Percentiles rank a stretch among this genome's conserved stretches.
Evolutionary conservation across 1,140 invertebrate genomes (phyloP).

Genomic region (Pseudomyrmex concolor): DNA sequence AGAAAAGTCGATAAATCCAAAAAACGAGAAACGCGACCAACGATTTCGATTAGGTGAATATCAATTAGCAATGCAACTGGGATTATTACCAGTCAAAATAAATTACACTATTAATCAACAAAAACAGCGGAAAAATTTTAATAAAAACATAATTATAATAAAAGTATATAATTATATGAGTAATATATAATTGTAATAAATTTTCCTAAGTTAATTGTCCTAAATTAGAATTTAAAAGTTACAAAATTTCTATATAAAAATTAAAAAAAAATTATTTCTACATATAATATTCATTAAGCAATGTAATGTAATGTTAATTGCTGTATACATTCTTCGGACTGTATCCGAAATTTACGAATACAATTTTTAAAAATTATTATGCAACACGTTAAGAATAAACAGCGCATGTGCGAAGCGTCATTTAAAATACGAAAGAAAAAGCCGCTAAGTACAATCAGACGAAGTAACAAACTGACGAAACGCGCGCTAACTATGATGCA

Average conservation of each 20-base stretch:
- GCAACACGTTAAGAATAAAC: conserved; percentile 2
- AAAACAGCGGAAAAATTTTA: neutral
- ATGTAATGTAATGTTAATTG: too few relatives aligned
- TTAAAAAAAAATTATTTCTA: too few relatives aligned
- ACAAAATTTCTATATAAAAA: too few relatives aligned
- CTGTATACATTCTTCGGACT: neutral
- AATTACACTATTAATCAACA: neutral
- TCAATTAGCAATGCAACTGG: neutral
- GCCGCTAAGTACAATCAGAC: neutral
- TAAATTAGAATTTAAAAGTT: too few relatives aligned
- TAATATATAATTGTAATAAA: too few relatives aligned
- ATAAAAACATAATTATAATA: neutral
- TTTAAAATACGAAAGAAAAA: neutral
- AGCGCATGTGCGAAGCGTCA: neutral
- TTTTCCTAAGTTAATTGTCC: too few relatives aligned
- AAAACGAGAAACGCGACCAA: neutral
- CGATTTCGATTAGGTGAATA: neutral
- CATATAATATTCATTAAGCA: too few relatives aligned
- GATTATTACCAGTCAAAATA: conserved; percentile 7
- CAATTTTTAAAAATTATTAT: neutral
- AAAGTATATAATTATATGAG: too few relatives aligned
- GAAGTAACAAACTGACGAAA: neutral
- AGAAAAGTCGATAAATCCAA: neutral
- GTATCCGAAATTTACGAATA: neutral
- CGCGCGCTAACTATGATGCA: neutral